Evolutionary conservation across 2,888 invertebrate species (phyloP), one percentile per base, ranked within the genome.

Genomic region (Dichetophora obliterata): DNA sequence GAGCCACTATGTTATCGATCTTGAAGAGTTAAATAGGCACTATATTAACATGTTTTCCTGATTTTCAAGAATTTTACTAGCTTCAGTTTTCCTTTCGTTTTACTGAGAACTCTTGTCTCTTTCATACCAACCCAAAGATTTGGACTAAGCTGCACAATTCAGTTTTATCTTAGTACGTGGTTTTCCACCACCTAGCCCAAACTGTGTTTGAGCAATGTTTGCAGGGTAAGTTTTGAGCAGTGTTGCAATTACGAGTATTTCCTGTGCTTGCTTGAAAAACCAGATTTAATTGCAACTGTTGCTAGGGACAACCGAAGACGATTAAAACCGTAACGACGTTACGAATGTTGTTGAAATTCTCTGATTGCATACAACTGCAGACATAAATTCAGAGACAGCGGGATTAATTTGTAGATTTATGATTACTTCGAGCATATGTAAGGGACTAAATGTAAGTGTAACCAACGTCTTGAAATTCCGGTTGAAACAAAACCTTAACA

Each of bases 211-310:
- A 63, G n/a, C 3, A 19, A 27, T 11, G 63, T 65, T 27, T 31
- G 31, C 19, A 37, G 63, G 63, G 4, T 37, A n/a, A 19, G 16
- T 57, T 34, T n/a, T 24, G 61, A 61, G 27, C 72, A 59, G 57
- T 71, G 34, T 59, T 71, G 72, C 61, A 72, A 61, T 72, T 27
- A 48, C 72, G 48, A 48, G 61, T 24, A 61, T 24, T 34, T 73
- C 50, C 73, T 31, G 63, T 27, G 59, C 43, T 34, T 57, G 50
- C 14, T 24, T 11, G 50, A 24, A 52, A 19, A 48, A 52, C 48
- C 48, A 48, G 65, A 73, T 63, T 73, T 73, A 65, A 73, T 73
- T 48, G 50, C 73, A 73, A 73, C 19, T 52, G 63, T 48, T 52
- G 19, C 63, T 52, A 65, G 52, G 34, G 63, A 73, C 72, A 72